These are phyloP conservation scores for Boleophthalmus pectinirostris DNA, from an alignment of 2,113 vertebrate genomes.

Conservation along the genomic window DNA sequence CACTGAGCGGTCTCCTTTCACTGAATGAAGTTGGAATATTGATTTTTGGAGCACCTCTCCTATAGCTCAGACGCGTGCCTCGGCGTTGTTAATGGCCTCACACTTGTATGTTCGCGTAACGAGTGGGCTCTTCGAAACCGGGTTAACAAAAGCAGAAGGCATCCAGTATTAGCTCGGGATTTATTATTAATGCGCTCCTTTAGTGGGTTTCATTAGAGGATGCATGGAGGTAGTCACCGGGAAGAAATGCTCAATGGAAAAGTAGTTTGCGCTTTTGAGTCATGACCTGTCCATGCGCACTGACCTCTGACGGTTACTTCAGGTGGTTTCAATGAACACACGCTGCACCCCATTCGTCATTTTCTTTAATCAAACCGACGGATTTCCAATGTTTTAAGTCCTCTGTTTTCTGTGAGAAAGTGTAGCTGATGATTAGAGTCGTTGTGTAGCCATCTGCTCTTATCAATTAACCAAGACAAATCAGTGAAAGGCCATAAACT, in stretches of 20 bases:
- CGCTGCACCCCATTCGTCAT: background rate
- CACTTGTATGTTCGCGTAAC: conserved; percentile 31
- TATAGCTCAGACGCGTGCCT: conserved; percentile 23
- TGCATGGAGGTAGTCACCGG: conserved; percentile 22
- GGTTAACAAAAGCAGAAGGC: conserved; percentile 32
- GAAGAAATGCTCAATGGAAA: conserved; percentile 33
- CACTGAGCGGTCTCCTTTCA: conserved; percentile 44
- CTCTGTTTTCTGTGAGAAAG: background rate
- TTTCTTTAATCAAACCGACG: conserved; percentile 7
- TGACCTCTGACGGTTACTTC: conserved; percentile 6
- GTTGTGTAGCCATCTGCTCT: conserved; percentile 27
- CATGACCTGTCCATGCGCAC: conserved; percentile 8
- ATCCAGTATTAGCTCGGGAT: conserved; percentile 26
- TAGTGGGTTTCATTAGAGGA: conserved; percentile 31
- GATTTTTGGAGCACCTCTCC: conserved; percentile 52
- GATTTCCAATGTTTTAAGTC: background rate
- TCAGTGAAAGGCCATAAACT: conserved; percentile 39
- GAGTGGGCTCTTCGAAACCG: conserved; percentile 32
- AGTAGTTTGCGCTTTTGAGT: conserved; percentile 29
- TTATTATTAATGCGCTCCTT: conserved; percentile 50
- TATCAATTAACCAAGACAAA: conserved; percentile 40
- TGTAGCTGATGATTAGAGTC: background rate
- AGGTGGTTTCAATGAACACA: conserved; percentile 11
- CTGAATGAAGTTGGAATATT: conserved; percentile 61
- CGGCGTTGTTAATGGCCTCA: conserved; percentile 37